phyloP scores from a whole-genome alignment of 2,888 invertebrate genomes.

The Suillia variegata region DNA sequence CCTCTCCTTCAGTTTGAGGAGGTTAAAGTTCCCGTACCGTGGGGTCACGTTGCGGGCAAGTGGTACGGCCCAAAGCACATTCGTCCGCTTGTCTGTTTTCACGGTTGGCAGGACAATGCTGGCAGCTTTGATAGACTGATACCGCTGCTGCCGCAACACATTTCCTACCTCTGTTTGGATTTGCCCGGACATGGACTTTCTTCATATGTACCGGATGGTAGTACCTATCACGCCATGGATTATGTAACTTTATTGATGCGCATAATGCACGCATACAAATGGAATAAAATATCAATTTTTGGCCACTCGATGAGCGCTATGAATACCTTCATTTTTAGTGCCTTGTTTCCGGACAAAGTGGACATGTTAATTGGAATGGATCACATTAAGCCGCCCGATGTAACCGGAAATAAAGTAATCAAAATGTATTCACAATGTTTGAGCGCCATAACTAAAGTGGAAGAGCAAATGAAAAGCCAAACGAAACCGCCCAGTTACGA shows the following conservation, averaged over 20 bases:
- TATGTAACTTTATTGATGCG: slow-evolving; percentile 62
- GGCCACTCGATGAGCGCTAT: slow-evolving; percentile 71
- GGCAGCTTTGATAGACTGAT: slow-evolving; percentile 71
- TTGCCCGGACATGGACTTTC: slow-evolving; percentile 72
- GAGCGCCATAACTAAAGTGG: slow-evolving; percentile 59
- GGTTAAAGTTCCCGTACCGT: slow-evolving; percentile 68
- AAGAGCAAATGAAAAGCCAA: too few species aligned
- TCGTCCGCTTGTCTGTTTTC: slow-evolving; percentile 69
- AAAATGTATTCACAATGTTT: slow-evolving; percentile 56
- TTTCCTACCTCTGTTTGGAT: slow-evolving; percentile 66
- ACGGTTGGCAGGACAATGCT: slow-evolving; percentile 75
- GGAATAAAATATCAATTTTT: slow-evolving; percentile 69
- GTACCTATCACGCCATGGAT: slow-evolving; percentile 57
- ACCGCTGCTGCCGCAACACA: slow-evolving; percentile 63
- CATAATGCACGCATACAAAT: slow-evolving; percentile 67
- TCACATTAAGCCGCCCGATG: slow-evolving; percentile 31
- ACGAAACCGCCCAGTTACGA: too few species aligned
- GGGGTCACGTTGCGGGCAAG: slow-evolving; percentile 70
- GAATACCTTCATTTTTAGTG: slow-evolving; percentile 65
- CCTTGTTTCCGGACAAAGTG: slow-evolving; percentile 64
- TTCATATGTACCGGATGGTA: slow-evolving; percentile 67
- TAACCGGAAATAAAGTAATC: slow-evolving; percentile 17
- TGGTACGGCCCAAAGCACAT: slow-evolving; percentile 69
- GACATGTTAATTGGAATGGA: slow-evolving; percentile 38
- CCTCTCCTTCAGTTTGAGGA: slow-evolving; percentile 67